These are phyloP conservation scores for Staurois parvus DNA, from an alignment of 2,797 vertebrate species.

Conservation along the genomic window DNA sequence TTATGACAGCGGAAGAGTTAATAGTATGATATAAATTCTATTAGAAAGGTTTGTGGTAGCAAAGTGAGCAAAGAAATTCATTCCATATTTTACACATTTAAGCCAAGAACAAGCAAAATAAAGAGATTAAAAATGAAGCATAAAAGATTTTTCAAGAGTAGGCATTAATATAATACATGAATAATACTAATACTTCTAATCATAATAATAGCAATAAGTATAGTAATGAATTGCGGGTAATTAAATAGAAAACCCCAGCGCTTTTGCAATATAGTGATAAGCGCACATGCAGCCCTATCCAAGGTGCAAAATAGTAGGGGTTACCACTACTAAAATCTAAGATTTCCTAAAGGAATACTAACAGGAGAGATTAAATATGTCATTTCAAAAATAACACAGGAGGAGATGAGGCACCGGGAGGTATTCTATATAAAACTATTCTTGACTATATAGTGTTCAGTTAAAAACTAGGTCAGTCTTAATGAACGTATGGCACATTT, in stretches of 20 bases:
- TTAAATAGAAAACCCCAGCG: slow-evolving; percentile 31
- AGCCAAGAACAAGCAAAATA: slow-evolving; percentile 16
- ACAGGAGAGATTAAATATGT: slow-evolving; percentile 19
- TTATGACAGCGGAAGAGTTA: slow-evolving; percentile 11
- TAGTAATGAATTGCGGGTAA: slow-evolving; percentile 52
- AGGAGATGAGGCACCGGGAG: slow-evolving; percentile 31
- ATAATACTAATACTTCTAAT: slow-evolving; percentile 54
- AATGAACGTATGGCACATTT: slow-evolving; percentile 45
- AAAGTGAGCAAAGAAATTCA: slow-evolving; percentile 25
- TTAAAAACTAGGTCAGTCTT: slow-evolving; percentile 12
- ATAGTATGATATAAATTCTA: slow-evolving; percentile 22
- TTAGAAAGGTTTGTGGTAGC: neutral
- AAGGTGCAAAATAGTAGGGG: slow-evolving; percentile 37
- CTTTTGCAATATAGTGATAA: slow-evolving; percentile 51
- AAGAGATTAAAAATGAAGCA: slow-evolving; percentile 32
- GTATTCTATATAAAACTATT: slow-evolving; percentile 34
- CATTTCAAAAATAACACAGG: slow-evolving; percentile 20
- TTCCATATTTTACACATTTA: slow-evolving; percentile 41
- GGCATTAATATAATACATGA: slow-evolving; percentile 38
- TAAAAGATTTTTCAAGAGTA: slow-evolving; percentile 34
- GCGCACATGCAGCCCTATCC: slow-evolving; percentile 38
- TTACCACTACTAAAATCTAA: slow-evolving; percentile 32
- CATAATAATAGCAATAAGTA: slow-evolving; percentile 48
- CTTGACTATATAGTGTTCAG: slow-evolving; percentile 18
- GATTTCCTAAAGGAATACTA: slow-evolving; percentile 14